Evolutionary conservation across 2,888 invertebrate genomes (phyloP), one percentile per base, ranked within the genome.

Genomic region (Aphidoletes aphidimyza): DNA sequence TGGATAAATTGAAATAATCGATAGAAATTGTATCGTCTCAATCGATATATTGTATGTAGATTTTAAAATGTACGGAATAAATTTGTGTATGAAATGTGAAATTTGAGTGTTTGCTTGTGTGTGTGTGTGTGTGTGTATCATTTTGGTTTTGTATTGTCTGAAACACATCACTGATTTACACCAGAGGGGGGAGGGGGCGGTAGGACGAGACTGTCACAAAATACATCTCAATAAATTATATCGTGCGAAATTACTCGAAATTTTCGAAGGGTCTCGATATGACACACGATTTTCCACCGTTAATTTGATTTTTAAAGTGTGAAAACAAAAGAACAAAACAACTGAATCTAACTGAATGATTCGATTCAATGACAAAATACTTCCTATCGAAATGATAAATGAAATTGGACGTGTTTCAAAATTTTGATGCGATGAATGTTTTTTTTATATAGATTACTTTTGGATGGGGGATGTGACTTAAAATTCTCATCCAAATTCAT

Each of bases 141-240:
- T 69, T 54, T 30, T 69, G 11, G 69, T 69, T n/a, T 30, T 69
- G 69, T 69, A 69, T 69, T 69, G 69, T 69, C 69, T 69, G 69
- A 69, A 30, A 30, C 69, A 69, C 69, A 69, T 69, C 69, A 69
- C 30, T 69, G 69, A 69, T 69, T 69, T 69, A 69, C 69, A 69
- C 69, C 69, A 69, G 69, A 69, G 69, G 69, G 26, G 34, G n/a
- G n/a, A n/a, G n/a, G n/a, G n/a, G n/a, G n/a, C n/a, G n/a, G n/a
- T n/a, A n/a, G n/a, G 14, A 14, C 69, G 30, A 69, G 3, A 69
- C 14, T 69, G 69, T 3, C 22, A 54, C 54, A 69, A 69, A 14
- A 30, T 69, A 5, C 34, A 69, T 30, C 26, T 34, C 14, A 26
- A n/a, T 30, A 0, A 22, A 54, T 8, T 14, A 30, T n/a, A n/a